Evolutionary conservation across 2,888 invertebrate genomes (phyloP), one percentile per base, ranked within the genome.

Genomic region (Plebejus melissa): DNA sequence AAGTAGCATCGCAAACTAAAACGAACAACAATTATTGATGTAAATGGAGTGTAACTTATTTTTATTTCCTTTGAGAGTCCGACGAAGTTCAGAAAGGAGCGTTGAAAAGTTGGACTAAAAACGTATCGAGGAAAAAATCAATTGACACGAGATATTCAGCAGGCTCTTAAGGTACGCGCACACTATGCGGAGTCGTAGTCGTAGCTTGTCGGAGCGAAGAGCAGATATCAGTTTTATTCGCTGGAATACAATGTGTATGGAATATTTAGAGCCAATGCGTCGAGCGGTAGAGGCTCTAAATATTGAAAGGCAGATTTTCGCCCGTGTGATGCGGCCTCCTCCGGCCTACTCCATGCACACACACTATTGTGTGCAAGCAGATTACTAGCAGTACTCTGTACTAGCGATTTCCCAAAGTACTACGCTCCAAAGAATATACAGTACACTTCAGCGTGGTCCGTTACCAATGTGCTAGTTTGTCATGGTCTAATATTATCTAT

Each of bases 61-160:
- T 65, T 65, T 65, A 16, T 65, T 32, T 28, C 65, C 65, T 65
- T 65, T 65, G 65, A 65, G 16, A 65, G 65, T 54, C 16, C 65
- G 32, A 36, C 65, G 16, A 65, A 65, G 32, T 65, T 65, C 16
- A 32, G 65, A 65, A 36, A 65, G 28, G 16, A 69, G 50, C 28
- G 46, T 50, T 60, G 41, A 70, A 58, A 70, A 71, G 71, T 75
- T 70, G 11, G 38, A 72, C 77, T 76, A 72, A 76, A 76, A 78
- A 75, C 74, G 75, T 76, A 76, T 76, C 60, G 74, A 74, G 41
- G 71, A 75, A 71, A 76, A 75, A 74, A 76, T 72, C 28, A 76
- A 77, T 77, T 77, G 77, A 76, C 77, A 74, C 74, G 74, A 46
- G 65, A 54, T 74, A 76, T 74, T 76, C 74, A 74, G 72, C 74